A percentile compares a stretch with the other conserved stretches of the same genome.
Evolutionary conservation across 2,888 invertebrate species (phyloP).

Genomic region (Monoplex corrugatus): DNA sequence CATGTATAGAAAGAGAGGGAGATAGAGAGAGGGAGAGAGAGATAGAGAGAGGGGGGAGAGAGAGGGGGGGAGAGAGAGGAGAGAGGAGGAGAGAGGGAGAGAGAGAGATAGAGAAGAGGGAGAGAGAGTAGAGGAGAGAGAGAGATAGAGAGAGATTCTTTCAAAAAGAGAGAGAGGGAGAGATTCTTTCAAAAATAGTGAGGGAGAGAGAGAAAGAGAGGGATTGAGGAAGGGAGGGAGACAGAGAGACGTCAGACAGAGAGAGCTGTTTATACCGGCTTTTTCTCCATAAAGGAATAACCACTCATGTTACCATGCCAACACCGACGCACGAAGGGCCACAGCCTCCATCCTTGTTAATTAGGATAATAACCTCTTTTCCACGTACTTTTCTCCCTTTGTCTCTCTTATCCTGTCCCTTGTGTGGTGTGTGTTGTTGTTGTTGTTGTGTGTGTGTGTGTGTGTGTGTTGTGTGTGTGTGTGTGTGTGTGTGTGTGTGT

Average conservation of each 20-base stretch:
- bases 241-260: too few relatives aligned
- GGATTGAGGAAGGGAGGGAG: too few relatives aligned
- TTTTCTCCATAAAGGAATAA: not conserved
- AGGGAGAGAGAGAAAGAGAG: too few relatives aligned
- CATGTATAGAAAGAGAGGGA: too few relatives aligned
- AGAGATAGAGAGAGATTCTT: not conserved
- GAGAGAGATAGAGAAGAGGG: not conserved
- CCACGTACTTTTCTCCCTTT: not conserved
- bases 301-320: not conserved
- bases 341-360: not conserved
- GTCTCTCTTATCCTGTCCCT: not conserved
- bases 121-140: too few relatives aligned
- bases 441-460: too few relatives aligned
- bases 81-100: not conserved
- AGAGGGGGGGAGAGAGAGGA: not conserved
- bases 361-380: not conserved
- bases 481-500: too few relatives aligned
- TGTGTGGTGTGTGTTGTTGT: too few relatives aligned
- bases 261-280: not conserved
- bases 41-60: not conserved
- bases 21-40: too few relatives aligned
- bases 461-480: too few relatives aligned
- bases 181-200: too few relatives aligned
- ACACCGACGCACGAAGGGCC: not conserved
- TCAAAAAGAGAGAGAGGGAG: too few relatives aligned